A percentile compares a stretch with the other conserved stretches of the same genome.
Conservation (phyloP, 2,113 vertebrate species). For the Colistium nudipinnis region DNA sequence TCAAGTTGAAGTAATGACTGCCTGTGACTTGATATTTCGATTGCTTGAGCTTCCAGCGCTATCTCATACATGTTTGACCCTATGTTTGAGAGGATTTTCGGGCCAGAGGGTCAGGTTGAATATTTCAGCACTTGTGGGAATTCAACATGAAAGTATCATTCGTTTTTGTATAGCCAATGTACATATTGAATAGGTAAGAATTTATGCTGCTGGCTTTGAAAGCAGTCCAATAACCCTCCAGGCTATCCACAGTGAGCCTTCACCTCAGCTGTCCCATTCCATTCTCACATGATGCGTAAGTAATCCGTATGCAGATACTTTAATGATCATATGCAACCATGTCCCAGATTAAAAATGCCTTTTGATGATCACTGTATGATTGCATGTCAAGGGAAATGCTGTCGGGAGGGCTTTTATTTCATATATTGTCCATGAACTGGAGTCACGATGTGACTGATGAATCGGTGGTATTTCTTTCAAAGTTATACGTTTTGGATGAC, state of each 20-base stretch:
- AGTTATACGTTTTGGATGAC: background rate
- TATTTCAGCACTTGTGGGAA: background rate
- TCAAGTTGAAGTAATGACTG: background rate
- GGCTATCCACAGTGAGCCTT: no score
- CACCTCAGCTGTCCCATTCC: no score
- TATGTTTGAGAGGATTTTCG: background rate
- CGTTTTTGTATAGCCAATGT: background rate
- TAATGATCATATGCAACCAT: background rate
- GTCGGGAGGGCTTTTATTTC: background rate
- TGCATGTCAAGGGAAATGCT: slow-evolving; percentile 13
- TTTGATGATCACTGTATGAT: background rate
- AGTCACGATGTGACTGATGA: slow-evolving; percentile 8
- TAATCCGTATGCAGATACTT: no score
- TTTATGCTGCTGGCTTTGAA: background rate
- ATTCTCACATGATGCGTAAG: background rate
- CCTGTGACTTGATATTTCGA: background rate
- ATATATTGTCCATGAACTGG: background rate
- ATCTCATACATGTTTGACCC: background rate
- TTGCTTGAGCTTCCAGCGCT: background rate
- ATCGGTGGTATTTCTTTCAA: background rate
- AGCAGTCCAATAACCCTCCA: no score
- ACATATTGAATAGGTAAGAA: background rate
- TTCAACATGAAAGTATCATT: background rate
- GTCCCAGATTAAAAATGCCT: background rate
- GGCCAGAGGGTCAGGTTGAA: background rate